Base-by-base conservation (phyloP, 1,140 invertebrate species). In the Mycetomoellerius zeteki region DNA sequence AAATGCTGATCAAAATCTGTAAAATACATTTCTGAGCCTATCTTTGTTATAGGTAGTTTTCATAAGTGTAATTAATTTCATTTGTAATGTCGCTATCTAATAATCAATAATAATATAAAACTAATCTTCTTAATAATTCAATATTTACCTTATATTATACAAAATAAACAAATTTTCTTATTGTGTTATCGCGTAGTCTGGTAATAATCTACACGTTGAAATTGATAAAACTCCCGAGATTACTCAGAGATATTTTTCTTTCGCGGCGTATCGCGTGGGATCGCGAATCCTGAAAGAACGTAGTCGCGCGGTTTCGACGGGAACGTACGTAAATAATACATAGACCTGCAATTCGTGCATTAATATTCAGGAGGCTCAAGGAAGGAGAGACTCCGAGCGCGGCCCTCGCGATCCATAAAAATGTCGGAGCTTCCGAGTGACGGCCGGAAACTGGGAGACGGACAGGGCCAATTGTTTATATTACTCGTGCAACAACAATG, bases 401-500 rank as follows among this genome's bases (percentile, higher is more conserved):
- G 88, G 92, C 92, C 91, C 65, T 93, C 92, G 86, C 94, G 94
- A 94, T 94, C 94, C 94, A 94, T 95, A 95, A 95, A 95, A 95
- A 95, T 94, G 95, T 95, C 94, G 93, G 89, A 91, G 90, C 91
- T 92, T 92, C 89, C 92, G 94, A 95, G 93, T 95, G 95, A 95
- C 94, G 92, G 94, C 93, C 94, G 95, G 95, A 95, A 95, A 91
- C 93, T 89, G 86, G 72, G 88, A 93, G 94, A 95, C 94, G 94
- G 95, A 95, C 94, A 95, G 94, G 94, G 94, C 94, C 94, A 95
- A 95, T 95, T 95, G 94, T 94, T 94, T 95, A 94, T 95, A 94
- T 95, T 94, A 94, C 93, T 92, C 92, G 89, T 90, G 93, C 93
- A 94, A 95, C 93, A 95, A 95, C 94, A 95, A 95, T 95, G 93